Evolutionary conservation across 2,797 vertebrate genomes (phyloP), one percentile per base, ranked within the genome.

Genomic region (Cryptoprocta ferox): DNA sequence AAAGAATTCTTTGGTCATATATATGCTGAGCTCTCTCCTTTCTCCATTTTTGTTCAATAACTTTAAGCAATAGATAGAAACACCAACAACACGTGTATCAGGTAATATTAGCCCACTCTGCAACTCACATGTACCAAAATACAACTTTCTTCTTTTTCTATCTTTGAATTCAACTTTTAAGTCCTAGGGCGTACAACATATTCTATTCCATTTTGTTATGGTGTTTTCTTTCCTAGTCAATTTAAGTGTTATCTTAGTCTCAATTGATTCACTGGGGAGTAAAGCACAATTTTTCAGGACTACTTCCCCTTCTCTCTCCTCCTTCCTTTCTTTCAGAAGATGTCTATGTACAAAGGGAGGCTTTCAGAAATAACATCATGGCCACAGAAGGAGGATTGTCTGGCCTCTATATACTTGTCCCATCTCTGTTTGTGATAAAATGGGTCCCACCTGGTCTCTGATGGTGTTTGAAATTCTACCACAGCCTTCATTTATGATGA

Each of bases 141-240:
- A 11, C 56, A 91, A 75, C 11, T 75, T 91, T 26, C 26, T 85
- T 50, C 37, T 56, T 89, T 86, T 63, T 90, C 68, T 37, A 2
- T 48, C 45, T 93, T 84, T 91, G 21, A 88, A 79, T 91, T 91
- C 21, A 88, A 50, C 26, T 95, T 94, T 87, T 65, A 91, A 59
- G 5, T 86, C 59, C 37, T 65, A 91, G 48, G 45, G 11, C 11
- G 68, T 15, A 48, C 3, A 26, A 32, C 71, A 48, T 83, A 19
- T 84, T 65, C 53, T 71, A 61, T 35, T 9, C 30, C 7, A 82
- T 89, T 92, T 94, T 53, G n/a, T 78, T 35, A 53, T 82, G 63
- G 8, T 97, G 12, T 56, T 21, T 92, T 92, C 84, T 61, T 79
- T 83, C 8, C 68, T 75, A 63, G 45, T 84, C 15, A 86, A 13